Evolutionary conservation across 2,113 vertebrate genomes (phyloP).

Genomic region (Hymenochirus boettgeri): DNA sequence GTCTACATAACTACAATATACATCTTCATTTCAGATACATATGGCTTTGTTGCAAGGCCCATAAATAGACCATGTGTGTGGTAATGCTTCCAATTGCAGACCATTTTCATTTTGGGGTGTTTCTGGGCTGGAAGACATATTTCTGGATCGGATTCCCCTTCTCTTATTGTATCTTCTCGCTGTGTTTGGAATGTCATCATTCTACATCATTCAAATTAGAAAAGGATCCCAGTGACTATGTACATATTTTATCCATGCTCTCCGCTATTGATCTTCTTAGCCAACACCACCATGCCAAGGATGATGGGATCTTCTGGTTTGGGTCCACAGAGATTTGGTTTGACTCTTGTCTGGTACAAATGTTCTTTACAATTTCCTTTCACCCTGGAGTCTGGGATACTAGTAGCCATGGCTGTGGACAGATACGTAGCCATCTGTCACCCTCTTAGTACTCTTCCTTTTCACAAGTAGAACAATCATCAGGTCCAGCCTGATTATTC

Average conservation of each 20-base stretch:
- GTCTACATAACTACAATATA: slow-evolving; percentile 50
- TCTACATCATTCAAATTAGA: slow-evolving; percentile 21
- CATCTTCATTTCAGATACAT: slow-evolving; percentile 47
- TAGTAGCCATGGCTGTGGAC: slow-evolving; percentile 23
- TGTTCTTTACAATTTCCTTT: slow-evolving; percentile 28
- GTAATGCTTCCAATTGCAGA: too few relatives aligned
- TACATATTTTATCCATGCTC: slow-evolving; percentile 29
- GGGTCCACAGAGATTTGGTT: background rate
- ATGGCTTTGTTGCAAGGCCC: background rate
- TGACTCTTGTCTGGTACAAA: slow-evolving; percentile 20
- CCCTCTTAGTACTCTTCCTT: slow-evolving; percentile 16
- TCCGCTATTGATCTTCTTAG: slow-evolving; percentile 14
- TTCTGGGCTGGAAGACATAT: slow-evolving; percentile 50
- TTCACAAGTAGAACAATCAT: background rate
- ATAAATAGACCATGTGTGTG: too few relatives aligned
- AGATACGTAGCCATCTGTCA: slow-evolving; percentile 19
- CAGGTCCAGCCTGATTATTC: background rate
- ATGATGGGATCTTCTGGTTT: slow-evolving; percentile 18
- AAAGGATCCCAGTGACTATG: slow-evolving; percentile 20
- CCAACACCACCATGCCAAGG: slow-evolving; percentile 5
- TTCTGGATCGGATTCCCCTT: slow-evolving; percentile 51
- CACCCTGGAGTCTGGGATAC: slow-evolving; percentile 18
- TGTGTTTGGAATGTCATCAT: slow-evolving; percentile 46
- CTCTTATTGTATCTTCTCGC: slow-evolving; percentile 48
- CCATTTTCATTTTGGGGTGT: slow-evolving; percentile 45